A percentile compares a stretch with the other conserved stretches of the same genome.
phyloP scores from a whole-genome alignment of 1,140 invertebrate species.

The Drosophila oshimai region DNA sequence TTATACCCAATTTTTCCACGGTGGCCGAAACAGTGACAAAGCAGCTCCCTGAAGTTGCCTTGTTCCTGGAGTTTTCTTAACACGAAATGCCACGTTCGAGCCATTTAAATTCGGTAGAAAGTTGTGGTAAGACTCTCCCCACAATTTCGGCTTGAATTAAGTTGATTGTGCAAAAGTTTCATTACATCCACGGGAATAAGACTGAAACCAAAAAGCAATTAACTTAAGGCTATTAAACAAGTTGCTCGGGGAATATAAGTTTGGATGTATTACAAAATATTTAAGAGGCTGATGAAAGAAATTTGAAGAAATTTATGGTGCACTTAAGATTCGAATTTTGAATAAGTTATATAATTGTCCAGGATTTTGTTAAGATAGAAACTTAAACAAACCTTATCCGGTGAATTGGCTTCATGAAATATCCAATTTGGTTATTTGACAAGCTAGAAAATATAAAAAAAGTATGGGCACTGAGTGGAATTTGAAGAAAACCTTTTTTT shows the following conservation, averaged over 20 bases:
- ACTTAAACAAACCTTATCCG: too few species aligned
- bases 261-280: neutral
- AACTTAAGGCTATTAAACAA: slow-evolving; percentile 32
- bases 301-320: too few species aligned
- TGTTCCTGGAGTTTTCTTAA: slow-evolving; percentile 14
- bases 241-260: neutral
- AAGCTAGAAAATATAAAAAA: too few species aligned
- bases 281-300: neutral
- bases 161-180: slow-evolving; percentile 27
- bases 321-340: too few species aligned
- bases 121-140: slow-evolving; percentile 9
- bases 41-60: slow-evolving; percentile 4
- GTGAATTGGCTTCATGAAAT: too few species aligned
- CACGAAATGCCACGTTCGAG: slow-evolving; percentile 31
- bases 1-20: slow-evolving; percentile 2
- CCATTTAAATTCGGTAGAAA: slow-evolving; percentile 37
- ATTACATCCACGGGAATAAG: neutral
- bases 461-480: too few species aligned
- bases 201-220: slow-evolving; percentile 31
- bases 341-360: too few species aligned
- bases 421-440: too few species aligned
- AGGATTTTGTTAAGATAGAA: too few species aligned
- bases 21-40: neutral
- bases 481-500: too few species aligned
- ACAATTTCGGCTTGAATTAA: slow-evolving; percentile 24